Conservation (phyloP, 2,113 vertebrate genomes). For the Rutilus rutilus region DNA sequence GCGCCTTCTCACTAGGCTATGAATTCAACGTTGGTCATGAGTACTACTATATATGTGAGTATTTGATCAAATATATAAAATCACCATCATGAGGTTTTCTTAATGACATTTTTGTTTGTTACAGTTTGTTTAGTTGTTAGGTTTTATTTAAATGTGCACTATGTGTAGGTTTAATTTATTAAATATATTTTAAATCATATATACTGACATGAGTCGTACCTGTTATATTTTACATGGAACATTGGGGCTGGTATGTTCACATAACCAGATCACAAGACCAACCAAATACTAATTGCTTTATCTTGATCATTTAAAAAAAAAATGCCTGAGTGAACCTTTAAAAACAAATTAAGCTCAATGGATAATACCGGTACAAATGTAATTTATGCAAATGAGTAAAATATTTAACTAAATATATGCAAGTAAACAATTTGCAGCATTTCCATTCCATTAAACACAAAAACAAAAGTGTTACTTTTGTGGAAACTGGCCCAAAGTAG, state of each 20-base stretch:
- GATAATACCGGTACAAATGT: not conserved
- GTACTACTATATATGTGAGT: slow-evolving; percentile 95
- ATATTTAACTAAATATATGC: too few relatives aligned
- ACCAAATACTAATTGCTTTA: not conserved
- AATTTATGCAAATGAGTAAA: too few relatives aligned
- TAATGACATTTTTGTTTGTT: not conserved
- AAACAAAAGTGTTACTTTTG: not conserved
- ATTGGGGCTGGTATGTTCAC: not conserved
- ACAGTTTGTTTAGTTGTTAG: not conserved
- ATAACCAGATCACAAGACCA: not conserved
- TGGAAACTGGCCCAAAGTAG: not conserved
- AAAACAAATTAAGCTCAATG: not conserved
- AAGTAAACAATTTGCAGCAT: not conserved
- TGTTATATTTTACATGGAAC: not conserved
- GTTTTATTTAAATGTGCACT: not conserved
- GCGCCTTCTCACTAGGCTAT: slow-evolving; percentile 96
- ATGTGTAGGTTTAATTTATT: not conserved
- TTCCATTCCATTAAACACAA: not conserved
- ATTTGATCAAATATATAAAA: not conserved
- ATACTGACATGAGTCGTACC: not conserved
- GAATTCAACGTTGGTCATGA: slow-evolving; percentile 95
- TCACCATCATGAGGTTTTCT: not conserved
- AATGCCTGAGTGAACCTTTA: too few relatives aligned
- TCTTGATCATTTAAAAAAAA: too few relatives aligned
- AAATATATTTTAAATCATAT: not conserved